Evolutionary conservation across 2,113 vertebrate species (phyloP).

Genomic region (Heptranchias perlo): DNA sequence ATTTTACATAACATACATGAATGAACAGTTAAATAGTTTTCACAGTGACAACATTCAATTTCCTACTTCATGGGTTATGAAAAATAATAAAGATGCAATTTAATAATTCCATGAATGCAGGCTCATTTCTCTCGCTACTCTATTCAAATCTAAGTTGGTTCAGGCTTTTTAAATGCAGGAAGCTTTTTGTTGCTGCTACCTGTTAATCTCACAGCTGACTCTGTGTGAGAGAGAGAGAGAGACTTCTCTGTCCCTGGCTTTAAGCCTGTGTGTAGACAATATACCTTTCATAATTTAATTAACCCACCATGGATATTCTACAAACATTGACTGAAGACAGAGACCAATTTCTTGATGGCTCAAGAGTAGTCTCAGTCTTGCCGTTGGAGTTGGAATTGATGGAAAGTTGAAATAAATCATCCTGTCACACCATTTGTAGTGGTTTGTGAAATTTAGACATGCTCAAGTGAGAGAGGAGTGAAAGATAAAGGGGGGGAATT

Average conservation of each 20-base stretch:
- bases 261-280: not conserved
- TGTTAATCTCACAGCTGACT: not conserved
- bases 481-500: no score
- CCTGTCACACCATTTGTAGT: no score
- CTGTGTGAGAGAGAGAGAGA: not conserved
- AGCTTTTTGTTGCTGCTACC: not conserved
- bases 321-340: not conserved
- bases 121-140: not conserved
- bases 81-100: not conserved
- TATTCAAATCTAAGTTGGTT: not conserved
- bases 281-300: not conserved
- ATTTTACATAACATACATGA: not conserved
- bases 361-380: no score
- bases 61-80: not conserved
- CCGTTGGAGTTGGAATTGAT: no score
- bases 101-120: not conserved
- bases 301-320: not conserved
- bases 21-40: not conserved
- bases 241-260: not conserved
- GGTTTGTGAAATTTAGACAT: no score
- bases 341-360: no score
- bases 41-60: not conserved
- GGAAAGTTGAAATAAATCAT: no score
- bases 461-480: no score
- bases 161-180: not conserved